Conservation (phyloP, 2,888 invertebrate genomes). For the Entomobrya proxima region DNA sequence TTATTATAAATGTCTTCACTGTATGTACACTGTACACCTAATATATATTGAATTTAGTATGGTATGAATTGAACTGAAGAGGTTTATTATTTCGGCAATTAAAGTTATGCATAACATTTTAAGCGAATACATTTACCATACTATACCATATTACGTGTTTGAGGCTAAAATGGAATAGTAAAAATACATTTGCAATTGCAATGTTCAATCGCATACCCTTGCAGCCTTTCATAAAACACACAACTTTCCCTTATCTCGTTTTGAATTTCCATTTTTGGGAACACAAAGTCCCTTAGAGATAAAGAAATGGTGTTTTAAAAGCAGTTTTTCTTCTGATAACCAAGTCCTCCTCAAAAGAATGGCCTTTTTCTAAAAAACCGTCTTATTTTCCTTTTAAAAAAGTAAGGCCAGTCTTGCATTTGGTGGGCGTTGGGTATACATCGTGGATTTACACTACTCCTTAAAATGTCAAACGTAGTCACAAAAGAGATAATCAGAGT, state of each 20-base stretch:
- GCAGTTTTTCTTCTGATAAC: conserved; percentile 30
- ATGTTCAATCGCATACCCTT: neutral
- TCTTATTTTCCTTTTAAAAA: neutral
- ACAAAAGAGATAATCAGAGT: neutral
- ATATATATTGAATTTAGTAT: too few species aligned
- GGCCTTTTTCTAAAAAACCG: neutral
- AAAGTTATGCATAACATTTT: too few species aligned
- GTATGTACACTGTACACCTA: too few species aligned
- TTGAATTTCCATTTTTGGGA: conserved; percentile 54
- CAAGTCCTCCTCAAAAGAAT: neutral
- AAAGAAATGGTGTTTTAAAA: conserved; percentile 51
- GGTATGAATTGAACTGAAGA: too few species aligned
- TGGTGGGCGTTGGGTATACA: neutral
- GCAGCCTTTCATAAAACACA: neutral
- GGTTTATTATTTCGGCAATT: too few species aligned
- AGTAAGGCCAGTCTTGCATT: conserved; percentile 31
- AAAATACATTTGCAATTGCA: too few species aligned
- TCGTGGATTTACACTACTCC: neutral
- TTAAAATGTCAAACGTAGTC: neutral
- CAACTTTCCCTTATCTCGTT: conserved; percentile 59
- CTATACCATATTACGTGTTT: too few species aligned
- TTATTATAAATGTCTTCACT: too few species aligned
- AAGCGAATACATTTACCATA: too few species aligned
- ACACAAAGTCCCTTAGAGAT: conserved; percentile 53
- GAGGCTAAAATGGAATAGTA: too few species aligned